These are phyloP conservation scores for Aricia artaxerxes DNA, from an alignment of 2,888 invertebrate genomes.

Conservation along the genomic window DNA sequence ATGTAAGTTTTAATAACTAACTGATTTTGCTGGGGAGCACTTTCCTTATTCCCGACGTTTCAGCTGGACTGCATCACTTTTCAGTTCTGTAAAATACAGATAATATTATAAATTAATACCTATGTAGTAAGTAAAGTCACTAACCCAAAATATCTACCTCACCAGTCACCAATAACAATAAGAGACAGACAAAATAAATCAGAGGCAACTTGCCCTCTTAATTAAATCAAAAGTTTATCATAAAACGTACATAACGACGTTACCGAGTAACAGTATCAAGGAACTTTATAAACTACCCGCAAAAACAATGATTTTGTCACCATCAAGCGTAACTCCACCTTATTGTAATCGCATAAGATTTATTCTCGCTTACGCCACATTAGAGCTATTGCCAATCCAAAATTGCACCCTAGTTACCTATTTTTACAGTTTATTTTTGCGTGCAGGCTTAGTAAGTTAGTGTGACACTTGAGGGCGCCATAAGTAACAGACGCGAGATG, in stretches of 20 bases:
- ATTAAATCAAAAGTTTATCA: slow-evolving; percentile 69
- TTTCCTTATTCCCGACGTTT: no score
- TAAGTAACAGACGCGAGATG: slow-evolving; percentile 73
- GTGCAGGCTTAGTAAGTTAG: slow-evolving; percentile 36
- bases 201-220: slow-evolving; percentile 50
- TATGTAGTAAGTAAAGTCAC: no score
- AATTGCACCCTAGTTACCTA: slow-evolving; percentile 21
- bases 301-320: not conserved
- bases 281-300: slow-evolving; percentile 42
- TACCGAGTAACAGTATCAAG: slow-evolving; percentile 57
- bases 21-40: no score
- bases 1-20: no score
- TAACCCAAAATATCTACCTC: not conserved
- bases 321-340: slow-evolving; percentile 24
- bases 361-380: slow-evolving; percentile 34
- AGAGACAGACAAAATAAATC: slow-evolving; percentile 44
- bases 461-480: slow-evolving; percentile 67
- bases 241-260: slow-evolving; percentile 64
- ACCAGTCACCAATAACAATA: slow-evolving; percentile 29
- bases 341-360: slow-evolving; percentile 35
- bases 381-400: not conserved
- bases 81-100: no score
- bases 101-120: no score
- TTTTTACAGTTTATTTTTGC: slow-evolving; percentile 40
- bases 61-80: no score